Conservation (phyloP, 2,797 vertebrate species). For the Acanthurus leucopareius region DNA sequence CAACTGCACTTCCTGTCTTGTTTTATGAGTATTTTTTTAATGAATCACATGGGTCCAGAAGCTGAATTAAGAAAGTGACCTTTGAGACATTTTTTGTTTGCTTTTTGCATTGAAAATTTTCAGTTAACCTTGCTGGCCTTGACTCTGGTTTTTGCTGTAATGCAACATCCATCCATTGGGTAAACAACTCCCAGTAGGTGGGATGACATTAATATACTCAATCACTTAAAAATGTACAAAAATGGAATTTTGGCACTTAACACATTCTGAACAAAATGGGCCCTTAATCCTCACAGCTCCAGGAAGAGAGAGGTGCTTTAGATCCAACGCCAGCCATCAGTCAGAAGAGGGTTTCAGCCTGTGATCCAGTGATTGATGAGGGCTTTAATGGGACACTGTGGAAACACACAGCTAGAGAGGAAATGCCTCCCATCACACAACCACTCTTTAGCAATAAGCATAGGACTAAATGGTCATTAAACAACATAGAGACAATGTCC, state of each 20-base stretch:
- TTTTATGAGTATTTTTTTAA: neutral
- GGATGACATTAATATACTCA: no score
- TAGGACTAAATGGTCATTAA: slow-evolving; percentile 35
- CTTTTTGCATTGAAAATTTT: no score
- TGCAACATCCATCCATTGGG: no score
- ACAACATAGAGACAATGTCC: slow-evolving; percentile 12
- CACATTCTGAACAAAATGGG: slow-evolving; percentile 41
- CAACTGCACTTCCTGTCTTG: neutral
- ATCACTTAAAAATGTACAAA: neutral
- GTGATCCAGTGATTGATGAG: slow-evolving; percentile 73
- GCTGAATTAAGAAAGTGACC: no score
- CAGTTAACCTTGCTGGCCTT: no score
- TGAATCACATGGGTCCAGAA: no score
- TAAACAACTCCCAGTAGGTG: no score
- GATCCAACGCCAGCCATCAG: slow-evolving; percentile 48
- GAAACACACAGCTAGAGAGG: slow-evolving; percentile 63
- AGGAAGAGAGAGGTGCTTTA: slow-evolving; percentile 56
- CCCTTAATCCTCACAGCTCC: slow-evolving; percentile 48
- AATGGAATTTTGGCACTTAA: slow-evolving; percentile 15
- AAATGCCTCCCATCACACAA: slow-evolving; percentile 69
- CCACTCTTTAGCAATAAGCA: slow-evolving; percentile 75
- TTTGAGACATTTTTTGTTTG: no score
- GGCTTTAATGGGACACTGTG: slow-evolving; percentile 63
- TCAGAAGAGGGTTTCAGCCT: slow-evolving; percentile 52
- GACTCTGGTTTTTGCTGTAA: no score